Evolutionary conservation across 2,797 vertebrate genomes (phyloP).

Genomic region (Chiroxiphia lanceolata): DNA sequence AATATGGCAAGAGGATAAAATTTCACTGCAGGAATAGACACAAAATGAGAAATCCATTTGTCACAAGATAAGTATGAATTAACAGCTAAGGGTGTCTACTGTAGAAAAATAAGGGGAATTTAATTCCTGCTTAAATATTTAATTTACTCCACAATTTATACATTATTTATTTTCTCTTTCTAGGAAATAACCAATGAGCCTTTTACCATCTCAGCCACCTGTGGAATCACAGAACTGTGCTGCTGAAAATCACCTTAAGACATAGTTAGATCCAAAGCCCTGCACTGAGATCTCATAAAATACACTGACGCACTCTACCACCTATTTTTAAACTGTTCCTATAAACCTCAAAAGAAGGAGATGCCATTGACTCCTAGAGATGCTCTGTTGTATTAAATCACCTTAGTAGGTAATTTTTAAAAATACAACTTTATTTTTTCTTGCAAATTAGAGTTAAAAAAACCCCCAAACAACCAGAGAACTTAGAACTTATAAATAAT

Average conservation of each 20-base stretch:
- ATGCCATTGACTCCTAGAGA: background rate
- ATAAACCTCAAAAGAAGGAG: background rate
- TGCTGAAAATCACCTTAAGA: background rate
- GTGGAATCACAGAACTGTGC: background rate
- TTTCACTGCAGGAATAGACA: background rate
- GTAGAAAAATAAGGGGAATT: background rate
- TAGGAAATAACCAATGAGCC: background rate
- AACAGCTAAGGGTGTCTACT: background rate
- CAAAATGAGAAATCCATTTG: background rate
- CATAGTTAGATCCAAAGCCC: background rate
- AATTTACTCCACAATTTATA: background rate
- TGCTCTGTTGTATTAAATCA: background rate
- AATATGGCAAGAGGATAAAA: background rate
- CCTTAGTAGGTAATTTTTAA: background rate
- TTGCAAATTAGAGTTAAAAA: background rate
- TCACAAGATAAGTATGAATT: background rate
- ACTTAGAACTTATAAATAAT: background rate
- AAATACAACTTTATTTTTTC: background rate
- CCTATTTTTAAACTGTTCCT: background rate
- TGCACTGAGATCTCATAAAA: background rate
- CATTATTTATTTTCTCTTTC: background rate
- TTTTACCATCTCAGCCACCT: background rate
- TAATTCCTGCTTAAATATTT: background rate
- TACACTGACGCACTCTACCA: background rate
- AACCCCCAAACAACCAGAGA: rapidly evolving